Evolutionary conservation across 2,113 vertebrate species (phyloP).

Genomic region (Equus quagga): DNA sequence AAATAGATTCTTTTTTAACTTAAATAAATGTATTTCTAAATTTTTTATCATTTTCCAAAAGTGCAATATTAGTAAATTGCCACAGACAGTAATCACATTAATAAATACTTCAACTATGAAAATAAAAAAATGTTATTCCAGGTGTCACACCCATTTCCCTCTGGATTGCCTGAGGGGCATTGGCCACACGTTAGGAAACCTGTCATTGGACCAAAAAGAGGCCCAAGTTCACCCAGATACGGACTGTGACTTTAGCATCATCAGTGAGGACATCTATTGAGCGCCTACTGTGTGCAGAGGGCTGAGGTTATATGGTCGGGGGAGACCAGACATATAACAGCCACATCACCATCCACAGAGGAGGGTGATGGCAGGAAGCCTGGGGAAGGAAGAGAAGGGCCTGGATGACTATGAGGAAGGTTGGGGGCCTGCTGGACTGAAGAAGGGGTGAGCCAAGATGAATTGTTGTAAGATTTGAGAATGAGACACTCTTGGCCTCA

Average conservation of each 20-base stretch:
- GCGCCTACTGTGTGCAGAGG: neutral
- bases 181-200: neutral
- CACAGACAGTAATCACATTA: neutral
- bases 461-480: neutral
- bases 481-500: neutral
- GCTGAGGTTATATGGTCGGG: neutral
- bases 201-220: neutral
- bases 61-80: neutral
- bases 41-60: neutral
- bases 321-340: neutral
- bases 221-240: neutral
- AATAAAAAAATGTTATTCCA: neutral
- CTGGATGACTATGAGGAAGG: too few species aligned
- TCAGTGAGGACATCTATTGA: neutral
- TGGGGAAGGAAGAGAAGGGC: neutral
- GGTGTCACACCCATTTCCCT: neutral
- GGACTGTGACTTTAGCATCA: neutral
- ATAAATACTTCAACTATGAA: conserved; percentile 4
- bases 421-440: neutral
- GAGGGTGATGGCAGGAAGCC: neutral
- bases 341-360: neutral
- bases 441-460: neutral
- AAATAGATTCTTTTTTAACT: neutral
- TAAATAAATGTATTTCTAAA: conserved; percentile 26
- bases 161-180: neutral